phyloP scores from a whole-genome alignment of 2,888 invertebrate genomes.

The Onchidella celtica region DNA sequence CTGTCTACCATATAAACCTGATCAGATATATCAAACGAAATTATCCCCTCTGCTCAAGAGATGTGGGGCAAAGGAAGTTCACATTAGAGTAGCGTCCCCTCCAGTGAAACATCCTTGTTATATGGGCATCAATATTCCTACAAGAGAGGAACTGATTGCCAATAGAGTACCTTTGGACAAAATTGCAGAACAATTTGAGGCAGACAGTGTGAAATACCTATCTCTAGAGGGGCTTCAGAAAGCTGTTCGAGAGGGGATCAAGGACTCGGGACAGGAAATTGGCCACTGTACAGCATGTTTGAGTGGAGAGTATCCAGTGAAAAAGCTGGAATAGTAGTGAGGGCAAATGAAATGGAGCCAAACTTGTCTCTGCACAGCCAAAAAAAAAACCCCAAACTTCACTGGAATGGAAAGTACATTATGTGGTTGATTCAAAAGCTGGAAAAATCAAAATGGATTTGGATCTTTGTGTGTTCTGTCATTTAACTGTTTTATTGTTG shows the following conservation, averaged over 20 bases:
- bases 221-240: constrained; percentile 94
- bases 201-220: constrained; percentile 94
- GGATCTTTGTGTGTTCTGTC: too few species aligned
- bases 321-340: constrained; percentile 71
- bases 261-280: constrained; percentile 85
- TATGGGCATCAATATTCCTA: constrained; percentile 99
- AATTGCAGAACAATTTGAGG: constrained; percentile 93
- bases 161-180: constrained; percentile 90
- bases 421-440: too few species aligned
- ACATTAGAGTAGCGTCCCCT: constrained; percentile 97
- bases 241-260: constrained; percentile 91
- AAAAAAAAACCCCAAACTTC: too few species aligned
- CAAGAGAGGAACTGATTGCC: constrained; percentile 96
- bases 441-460: too few species aligned
- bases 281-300: constrained; percentile 98
- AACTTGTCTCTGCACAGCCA: too few species aligned
- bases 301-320: constrained; percentile 91
- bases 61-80: constrained; percentile 97
- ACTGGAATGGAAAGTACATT: too few species aligned
- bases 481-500: too few species aligned
- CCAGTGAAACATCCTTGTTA: constrained; percentile 91
- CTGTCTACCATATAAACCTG: too few species aligned
- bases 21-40: constrained; percentile 97
- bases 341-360: too few species aligned
- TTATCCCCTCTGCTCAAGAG: constrained; percentile 95